These are phyloP conservation scores for Cryptocheilus praepositus DNA, from an alignment of 2,888 invertebrate genomes.

Conservation along the genomic window DNA sequence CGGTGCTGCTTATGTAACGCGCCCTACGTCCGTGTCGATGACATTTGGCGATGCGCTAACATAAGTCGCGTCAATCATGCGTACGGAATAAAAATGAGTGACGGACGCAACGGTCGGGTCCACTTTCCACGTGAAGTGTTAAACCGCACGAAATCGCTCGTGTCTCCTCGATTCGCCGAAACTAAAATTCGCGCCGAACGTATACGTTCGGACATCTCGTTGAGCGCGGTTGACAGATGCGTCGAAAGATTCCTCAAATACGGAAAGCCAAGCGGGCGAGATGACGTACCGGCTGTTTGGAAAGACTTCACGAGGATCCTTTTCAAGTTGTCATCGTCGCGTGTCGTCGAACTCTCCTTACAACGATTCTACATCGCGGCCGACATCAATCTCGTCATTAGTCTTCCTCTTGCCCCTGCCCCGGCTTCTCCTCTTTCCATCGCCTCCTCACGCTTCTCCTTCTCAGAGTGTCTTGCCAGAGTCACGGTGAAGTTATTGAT, in stretches of 20 bases:
- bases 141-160: no score
- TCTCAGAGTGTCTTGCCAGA: constrained; percentile 48
- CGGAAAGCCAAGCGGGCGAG: not conserved
- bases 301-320: constrained; percentile 36
- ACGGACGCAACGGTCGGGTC: not conserved
- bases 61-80: not conserved
- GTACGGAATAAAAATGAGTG: no score
- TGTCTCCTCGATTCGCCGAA: not conserved
- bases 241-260: no score
- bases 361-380: constrained; percentile 42
- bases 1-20: no score
- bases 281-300: constrained; percentile 43
- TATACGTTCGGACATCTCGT: no score
- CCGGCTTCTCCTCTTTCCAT: not conserved
- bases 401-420: constrained; percentile 50
- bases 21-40: not conserved
- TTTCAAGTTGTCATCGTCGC: constrained; percentile 48
- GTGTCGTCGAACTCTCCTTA: constrained; percentile 49
- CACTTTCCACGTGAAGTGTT: not conserved
- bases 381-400: constrained; percentile 60
- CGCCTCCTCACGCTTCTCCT: constrained; percentile 11
- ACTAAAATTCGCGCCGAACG: no score
- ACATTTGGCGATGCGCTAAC: not conserved
- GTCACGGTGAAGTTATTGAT: constrained; percentile 60
- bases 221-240: no score